Percentiles rank a stretch among this genome's conserved stretches.
Evolutionary conservation across 2,888 invertebrate genomes (phyloP).

Genomic region (Heliconius cydno): DNA sequence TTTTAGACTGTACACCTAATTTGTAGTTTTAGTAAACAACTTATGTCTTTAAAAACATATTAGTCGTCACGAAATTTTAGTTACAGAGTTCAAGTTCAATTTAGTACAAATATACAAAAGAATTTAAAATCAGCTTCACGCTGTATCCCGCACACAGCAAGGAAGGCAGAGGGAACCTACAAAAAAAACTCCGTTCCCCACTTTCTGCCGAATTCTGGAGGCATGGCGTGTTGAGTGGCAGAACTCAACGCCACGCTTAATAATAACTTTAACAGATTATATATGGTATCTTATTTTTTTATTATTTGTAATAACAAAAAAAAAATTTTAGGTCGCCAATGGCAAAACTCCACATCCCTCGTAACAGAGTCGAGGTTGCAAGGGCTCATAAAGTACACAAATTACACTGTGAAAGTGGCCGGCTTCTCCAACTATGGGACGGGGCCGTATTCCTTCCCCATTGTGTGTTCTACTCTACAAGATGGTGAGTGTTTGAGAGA

Average conservation of each 20-base stretch:
- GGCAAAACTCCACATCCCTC: conserved; percentile 84
- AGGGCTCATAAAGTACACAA: conserved; percentile 91
- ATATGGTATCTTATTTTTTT: not conserved
- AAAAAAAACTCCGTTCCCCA: too few species aligned
- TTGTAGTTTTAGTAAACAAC: not conserved
- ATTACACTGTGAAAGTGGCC: conserved; percentile 93
- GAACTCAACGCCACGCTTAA: too few species aligned
- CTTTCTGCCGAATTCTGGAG: too few species aligned
- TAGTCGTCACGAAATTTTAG: not conserved
- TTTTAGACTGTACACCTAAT: not conserved
- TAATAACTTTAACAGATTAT: too few species aligned
- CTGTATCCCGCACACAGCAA: too few species aligned
- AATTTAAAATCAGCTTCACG: too few species aligned
- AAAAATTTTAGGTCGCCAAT: conserved; percentile 66
- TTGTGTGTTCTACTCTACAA: conserved; percentile 92
- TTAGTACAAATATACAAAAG: too few species aligned
- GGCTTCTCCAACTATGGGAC: conserved; percentile 94
- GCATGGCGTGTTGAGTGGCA: too few species aligned
- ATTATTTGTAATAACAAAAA: not conserved
- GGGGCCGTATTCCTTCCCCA: conserved; percentile 89
- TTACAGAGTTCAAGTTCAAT: too few species aligned
- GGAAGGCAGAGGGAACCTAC: too few species aligned
- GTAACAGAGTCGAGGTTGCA: conserved; percentile 90
- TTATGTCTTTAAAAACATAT: not conserved
- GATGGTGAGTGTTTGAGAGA: conserved; percentile 84